Evolutionary conservation across 2,797 vertebrate genomes (phyloP).

Genomic region (Arctocebus calabarensis): DNA sequence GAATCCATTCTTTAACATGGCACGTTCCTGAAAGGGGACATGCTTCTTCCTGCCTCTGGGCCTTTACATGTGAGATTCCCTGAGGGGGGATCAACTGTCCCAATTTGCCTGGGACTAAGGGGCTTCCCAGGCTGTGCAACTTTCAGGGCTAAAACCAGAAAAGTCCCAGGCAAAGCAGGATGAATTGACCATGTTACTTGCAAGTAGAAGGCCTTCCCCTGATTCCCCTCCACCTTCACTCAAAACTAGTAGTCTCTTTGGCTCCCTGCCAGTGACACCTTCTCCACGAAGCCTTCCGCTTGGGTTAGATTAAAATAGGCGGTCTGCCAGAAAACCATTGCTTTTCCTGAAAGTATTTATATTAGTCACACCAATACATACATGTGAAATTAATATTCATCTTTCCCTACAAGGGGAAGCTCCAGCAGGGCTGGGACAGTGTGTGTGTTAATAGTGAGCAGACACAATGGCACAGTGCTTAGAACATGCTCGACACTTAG

Average conservation of each 20-base stretch:
- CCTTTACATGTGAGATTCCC: background rate
- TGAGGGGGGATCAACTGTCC: too few relatives aligned
- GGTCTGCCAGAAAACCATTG: background rate
- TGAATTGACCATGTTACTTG: rapidly evolving
- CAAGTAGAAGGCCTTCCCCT: background rate
- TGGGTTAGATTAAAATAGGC: background rate
- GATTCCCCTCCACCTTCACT: background rate
- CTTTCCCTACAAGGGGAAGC: background rate
- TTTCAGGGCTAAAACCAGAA: background rate
- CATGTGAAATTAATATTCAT: background rate
- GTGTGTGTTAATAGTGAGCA: background rate
- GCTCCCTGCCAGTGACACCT: background rate
- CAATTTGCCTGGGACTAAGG: background rate
- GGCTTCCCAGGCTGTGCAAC: background rate
- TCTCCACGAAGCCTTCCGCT: background rate
- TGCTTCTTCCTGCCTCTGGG: background rate
- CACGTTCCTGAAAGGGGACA: background rate
- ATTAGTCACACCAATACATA: background rate
- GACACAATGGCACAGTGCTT: background rate
- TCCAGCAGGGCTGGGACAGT: background rate
- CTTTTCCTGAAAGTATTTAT: background rate
- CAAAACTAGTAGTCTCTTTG: background rate
- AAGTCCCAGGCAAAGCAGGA: background rate
- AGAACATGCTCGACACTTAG: background rate
- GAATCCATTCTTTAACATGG: background rate